phyloP scores from a whole-genome alignment of 2,888 invertebrate genomes.

The Hypolimnas misippus region DNA sequence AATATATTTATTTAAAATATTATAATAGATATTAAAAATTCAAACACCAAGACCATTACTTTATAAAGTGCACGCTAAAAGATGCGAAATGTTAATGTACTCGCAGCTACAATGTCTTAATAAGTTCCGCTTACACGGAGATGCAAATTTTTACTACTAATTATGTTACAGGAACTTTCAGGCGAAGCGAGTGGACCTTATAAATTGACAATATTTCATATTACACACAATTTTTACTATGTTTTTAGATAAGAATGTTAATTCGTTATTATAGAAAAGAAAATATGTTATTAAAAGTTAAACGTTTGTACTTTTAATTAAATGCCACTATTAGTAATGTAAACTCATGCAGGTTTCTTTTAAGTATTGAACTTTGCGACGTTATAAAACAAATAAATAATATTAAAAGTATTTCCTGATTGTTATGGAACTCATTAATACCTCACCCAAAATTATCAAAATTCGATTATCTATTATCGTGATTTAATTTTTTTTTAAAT shows the following conservation, averaged over 20 bases:
- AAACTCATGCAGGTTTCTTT: no score
- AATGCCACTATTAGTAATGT: no score
- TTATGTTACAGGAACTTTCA: conserved; percentile 1
- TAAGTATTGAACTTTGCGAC: no score
- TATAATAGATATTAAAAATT: neutral
- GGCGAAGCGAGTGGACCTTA: neutral
- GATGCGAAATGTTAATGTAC: conserved; percentile 15
- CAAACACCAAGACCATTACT: neutral
- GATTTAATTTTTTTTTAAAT: no score
- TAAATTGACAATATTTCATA: neutral
- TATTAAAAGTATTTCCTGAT: neutral
- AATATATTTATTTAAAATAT: neutral
- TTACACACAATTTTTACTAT: neutral
- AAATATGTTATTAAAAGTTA: no score
- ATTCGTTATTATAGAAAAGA: no score
- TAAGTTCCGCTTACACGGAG: conserved; percentile 18
- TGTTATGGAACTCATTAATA: neutral
- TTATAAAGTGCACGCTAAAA: conserved; percentile 19
- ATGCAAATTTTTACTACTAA: conserved; percentile 22
- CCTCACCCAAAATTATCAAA: neutral
- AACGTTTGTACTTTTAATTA: no score
- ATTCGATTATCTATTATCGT: no score
- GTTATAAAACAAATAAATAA: neutral
- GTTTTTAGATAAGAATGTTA: neutral
- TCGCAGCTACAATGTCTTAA: conserved; percentile 24